phyloP scores from a whole-genome alignment of 2,888 invertebrate genomes.

The Harpalus rubripes region DNA sequence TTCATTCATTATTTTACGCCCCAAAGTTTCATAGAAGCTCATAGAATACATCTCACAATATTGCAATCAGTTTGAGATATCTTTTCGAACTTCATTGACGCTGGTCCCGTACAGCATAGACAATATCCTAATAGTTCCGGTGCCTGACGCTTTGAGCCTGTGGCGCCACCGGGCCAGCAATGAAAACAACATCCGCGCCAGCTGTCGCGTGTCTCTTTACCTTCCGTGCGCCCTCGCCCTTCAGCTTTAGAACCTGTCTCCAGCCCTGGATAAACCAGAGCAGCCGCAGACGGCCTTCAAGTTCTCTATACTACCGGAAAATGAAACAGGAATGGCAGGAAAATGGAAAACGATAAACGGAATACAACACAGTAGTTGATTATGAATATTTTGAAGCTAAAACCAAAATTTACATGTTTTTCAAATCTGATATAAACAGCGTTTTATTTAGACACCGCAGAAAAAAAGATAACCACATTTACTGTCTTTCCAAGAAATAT shows the following conservation, averaged over 20 bases:
- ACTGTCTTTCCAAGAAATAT: too few relatives aligned
- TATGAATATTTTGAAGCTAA: too few relatives aligned
- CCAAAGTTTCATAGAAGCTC: too few relatives aligned
- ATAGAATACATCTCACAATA: too few relatives aligned
- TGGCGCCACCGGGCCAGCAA: constrained; percentile 73
- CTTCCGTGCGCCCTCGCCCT: constrained; percentile 11
- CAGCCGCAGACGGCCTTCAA: constrained; percentile 41
- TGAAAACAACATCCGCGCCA: constrained; percentile 72
- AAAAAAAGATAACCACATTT: too few relatives aligned
- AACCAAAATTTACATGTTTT: too few relatives aligned
- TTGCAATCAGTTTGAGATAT: too few relatives aligned
- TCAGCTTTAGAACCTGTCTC: neutral
- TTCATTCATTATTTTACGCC: too few relatives aligned
- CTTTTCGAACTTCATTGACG: too few relatives aligned
- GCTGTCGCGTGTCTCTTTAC: constrained; percentile 56
- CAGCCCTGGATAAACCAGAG: neutral
- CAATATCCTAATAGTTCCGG: constrained; percentile 32
- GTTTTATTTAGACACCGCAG: too few relatives aligned
- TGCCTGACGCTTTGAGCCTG: constrained; percentile 63
- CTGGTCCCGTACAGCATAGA: neutral
- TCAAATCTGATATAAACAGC: too few relatives aligned
- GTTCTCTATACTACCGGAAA: constrained; percentile 19
- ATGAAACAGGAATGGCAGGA: neutral
- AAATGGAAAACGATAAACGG: neutral
- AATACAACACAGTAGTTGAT: too few relatives aligned